Conservation (phyloP, 2,113 vertebrate species). For the Galeopterus variegatus region DNA sequence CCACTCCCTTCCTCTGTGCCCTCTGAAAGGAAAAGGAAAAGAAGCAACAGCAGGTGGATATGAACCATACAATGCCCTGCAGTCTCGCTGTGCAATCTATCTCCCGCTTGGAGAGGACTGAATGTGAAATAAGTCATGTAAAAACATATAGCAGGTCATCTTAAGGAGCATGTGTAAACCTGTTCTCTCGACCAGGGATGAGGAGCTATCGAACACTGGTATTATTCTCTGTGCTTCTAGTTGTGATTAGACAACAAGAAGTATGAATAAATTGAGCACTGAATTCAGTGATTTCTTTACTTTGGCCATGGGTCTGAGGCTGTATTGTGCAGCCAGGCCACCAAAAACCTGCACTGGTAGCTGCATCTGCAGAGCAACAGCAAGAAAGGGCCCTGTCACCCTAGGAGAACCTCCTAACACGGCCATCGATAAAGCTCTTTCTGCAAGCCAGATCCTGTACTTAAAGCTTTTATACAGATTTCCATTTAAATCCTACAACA, state of each 20-base stretch:
- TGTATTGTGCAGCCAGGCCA: neutral
- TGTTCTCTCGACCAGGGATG: neutral
- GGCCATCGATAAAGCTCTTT: neutral
- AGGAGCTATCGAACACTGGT: neutral
- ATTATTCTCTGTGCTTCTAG: neutral
- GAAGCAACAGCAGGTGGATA: neutral
- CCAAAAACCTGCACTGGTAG: neutral
- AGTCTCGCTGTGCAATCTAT: neutral
- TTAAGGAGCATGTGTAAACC: neutral
- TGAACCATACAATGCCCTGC: neutral
- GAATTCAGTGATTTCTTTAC: neutral
- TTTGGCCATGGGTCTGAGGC: neutral
- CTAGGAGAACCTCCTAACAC: neutral
- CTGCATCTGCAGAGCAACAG: neutral
- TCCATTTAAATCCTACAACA: constrained; percentile 8
- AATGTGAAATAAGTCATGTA: neutral
- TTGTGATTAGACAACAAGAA: neutral
- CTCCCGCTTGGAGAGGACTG: neutral
- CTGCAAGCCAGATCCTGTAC: neutral
- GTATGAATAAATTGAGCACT: neutral
- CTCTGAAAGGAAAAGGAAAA: neutral
- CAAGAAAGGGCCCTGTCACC: neutral
- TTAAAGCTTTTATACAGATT: neutral
- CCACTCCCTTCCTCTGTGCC: neutral
- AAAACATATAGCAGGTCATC: neutral